A percentile compares a stretch with the other conserved stretches of the same genome.
Conservation (phyloP, 2,888 invertebrate species). For the Anorthoa munda region DNA sequence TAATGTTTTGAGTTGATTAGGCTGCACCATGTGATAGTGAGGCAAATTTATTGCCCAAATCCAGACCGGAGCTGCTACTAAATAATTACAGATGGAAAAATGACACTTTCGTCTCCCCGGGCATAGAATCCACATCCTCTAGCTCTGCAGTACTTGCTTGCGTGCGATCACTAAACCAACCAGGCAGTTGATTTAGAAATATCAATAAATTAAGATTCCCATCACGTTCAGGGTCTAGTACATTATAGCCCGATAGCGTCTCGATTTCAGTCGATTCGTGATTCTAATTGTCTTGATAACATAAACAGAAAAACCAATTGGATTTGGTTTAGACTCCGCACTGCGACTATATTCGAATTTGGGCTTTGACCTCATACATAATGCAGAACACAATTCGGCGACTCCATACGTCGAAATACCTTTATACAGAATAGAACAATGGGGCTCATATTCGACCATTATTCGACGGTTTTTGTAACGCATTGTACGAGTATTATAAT, state of each 20-base stretch:
- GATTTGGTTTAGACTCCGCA: conserved; percentile 68
- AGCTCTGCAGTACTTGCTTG: no score
- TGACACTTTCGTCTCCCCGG: no score
- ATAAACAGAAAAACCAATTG: conserved; percentile 56
- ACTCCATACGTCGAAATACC: conserved; percentile 71
- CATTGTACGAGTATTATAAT: conserved; percentile 32
- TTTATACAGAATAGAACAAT: conserved; percentile 71
- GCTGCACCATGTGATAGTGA: no score
- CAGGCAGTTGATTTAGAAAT: not conserved
- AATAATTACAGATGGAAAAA: not conserved
- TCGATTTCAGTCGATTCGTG: conserved; percentile 9
- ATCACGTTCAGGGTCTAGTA: not conserved
- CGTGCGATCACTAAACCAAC: not conserved
- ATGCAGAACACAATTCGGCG: conserved; percentile 78
- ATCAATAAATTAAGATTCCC: not conserved
- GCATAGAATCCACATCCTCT: no score
- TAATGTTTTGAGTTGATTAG: no score
- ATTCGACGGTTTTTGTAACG: conserved; percentile 54
- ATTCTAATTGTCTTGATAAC: conserved; percentile 36
- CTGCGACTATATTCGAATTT: conserved; percentile 76
- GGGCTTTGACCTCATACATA: conserved; percentile 86
- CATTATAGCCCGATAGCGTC: not conserved
- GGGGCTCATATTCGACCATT: conserved; percentile 61
- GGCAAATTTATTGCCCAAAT: no score
- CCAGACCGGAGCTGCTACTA: no score